Evolutionary conservation across 2,797 vertebrate species (phyloP), one percentile per base, ranked within the genome.

Genomic region (Phalloptychus januarius): DNA sequence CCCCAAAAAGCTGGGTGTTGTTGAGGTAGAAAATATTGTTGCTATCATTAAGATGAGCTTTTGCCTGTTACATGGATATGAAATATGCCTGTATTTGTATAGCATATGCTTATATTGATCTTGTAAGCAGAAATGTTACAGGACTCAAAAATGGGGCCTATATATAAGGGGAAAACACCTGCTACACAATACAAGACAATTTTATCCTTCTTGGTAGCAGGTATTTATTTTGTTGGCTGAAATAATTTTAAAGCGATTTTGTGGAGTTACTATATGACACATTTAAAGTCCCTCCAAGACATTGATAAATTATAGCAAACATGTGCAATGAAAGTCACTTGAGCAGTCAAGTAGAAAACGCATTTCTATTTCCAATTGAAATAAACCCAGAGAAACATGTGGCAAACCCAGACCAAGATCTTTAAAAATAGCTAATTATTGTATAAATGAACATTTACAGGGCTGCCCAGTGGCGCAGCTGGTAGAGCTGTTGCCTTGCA

Each of bases 391-490:
- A 16, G 7, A 65, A 65, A 65, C 7, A 38, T 16, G 36, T 65
- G 23, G 33, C 1, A 63, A 33, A 38, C 18, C 36, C 2, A 23
- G 16, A 65, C 7, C 61, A 38, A 8, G 33, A 7, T 10, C 61
- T 65, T 65, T 65, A 65, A 16, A 63, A 33, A 33, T 58, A 16
- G 15, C 58, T 63, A 63, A 36, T 63, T 63, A 63, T 72, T 72
- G 33, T 75, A 58, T 79, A 75, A 50, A 71, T 56, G 8, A 23
- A 50, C 48, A 31, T n/a, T 18, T 18, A 18, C 82, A 72, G n/a
- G n/a, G n/a, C n/a, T n/a, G n/a, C n/a, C n/a, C n/a, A n/a, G n/a
- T n/a, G n/a, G n/a, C n/a, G n/a, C n/a, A n/a, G n/a, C n/a, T n/a
- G n/a, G n/a, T n/a, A n/a, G n/a, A n/a, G n/a, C n/a, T n/a, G n/a